Evolutionary conservation across 2,113 vertebrate genomes (phyloP), one percentile per base, ranked within the genome.

Genomic region (Tenebrosternarchus preto): DNA sequence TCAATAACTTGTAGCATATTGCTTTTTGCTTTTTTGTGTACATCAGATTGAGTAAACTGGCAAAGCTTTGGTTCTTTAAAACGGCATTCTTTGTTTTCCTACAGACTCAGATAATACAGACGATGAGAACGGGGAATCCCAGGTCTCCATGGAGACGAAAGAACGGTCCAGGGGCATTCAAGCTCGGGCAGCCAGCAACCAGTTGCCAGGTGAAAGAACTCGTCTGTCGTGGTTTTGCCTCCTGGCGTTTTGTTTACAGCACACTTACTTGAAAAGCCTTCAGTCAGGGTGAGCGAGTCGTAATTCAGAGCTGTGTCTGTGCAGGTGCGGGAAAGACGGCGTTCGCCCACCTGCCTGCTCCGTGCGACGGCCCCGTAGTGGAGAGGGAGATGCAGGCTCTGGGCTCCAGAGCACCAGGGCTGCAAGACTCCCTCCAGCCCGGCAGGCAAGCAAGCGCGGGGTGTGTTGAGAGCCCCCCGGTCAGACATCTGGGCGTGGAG

Each of bases 401-500:
- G 80, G 91, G 67, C 50, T 91, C 86, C 60, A 92, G 93, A 85
- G 94, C 93, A 74, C 93, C 90, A 69, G 95, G 92, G 3, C 84
- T 90, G 83, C 92, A 92, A 84, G 92, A 94, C 90, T 88, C 92
- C 88, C 55, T 9, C 84, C 90, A 92, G 90, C 90, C 93, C 90
- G 92, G 92, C 92, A 98, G 95, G 95, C 97, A 97, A 96, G 95
- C 94, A 91, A 93, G 94, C 31, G 82, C 93, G 20, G 90, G 66
- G 80, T 91, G 91, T 86, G 93, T 92, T 17, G 78, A 89, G 60
- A 89, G 92, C 86, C 82, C 92, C 39, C 94, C 92, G 71, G 95
- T 96, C 88, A 93, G 97, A 92, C 97, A 98, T 94, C 95, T 98
- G 90, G 97, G 97, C 72, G 96, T 99, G 91, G 97, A 99, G 91